Conservation (phyloP, 2,113 vertebrate species). For the Eulemur rufifrons region DNA sequence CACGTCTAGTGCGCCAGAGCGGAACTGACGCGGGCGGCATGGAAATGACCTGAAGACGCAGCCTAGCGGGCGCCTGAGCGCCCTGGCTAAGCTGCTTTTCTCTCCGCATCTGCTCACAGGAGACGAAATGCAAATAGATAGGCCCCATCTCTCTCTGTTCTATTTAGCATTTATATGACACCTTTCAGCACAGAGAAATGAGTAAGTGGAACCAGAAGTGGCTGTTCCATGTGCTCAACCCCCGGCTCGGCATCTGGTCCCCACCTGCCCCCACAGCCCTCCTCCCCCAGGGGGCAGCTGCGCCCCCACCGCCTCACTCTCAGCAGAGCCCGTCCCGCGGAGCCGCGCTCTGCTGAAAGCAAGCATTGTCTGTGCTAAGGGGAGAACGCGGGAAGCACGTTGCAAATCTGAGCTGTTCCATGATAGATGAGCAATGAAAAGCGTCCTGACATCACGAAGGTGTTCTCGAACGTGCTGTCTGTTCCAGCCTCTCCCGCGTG, state of each 20-base stretch:
- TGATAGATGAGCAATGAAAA: slow-evolving; percentile 75
- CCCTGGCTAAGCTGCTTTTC: neutral
- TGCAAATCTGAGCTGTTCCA: slow-evolving; percentile 72
- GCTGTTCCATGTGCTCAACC: slow-evolving; percentile 57
- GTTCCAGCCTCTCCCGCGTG: neutral
- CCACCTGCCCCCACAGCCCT: slow-evolving; percentile 62
- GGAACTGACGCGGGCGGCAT: neutral
- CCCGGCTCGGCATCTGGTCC: slow-evolving; percentile 63
- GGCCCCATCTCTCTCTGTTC: slow-evolving; percentile 55
- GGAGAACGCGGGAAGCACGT: slow-evolving; percentile 53
- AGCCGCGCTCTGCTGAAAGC: slow-evolving; percentile 69
- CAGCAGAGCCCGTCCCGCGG: slow-evolving; percentile 44
- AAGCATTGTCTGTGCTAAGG: slow-evolving; percentile 66
- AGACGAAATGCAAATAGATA: slow-evolving; percentile 68
- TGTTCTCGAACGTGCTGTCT: slow-evolving; percentile 37
- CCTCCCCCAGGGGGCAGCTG: neutral
- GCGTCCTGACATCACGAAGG: slow-evolving; percentile 70
- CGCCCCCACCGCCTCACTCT: slow-evolving; percentile 14
- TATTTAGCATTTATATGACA: slow-evolving; percentile 80
- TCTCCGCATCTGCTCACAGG: slow-evolving; percentile 64
- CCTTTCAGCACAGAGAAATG: slow-evolving; percentile 75
- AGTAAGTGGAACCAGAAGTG: slow-evolving; percentile 79
- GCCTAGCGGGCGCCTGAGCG: slow-evolving; percentile 20
- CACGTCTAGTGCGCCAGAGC: neutral
- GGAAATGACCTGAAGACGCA: neutral